Evolutionary conservation across 1,140 invertebrate genomes (phyloP), one percentile per base, ranked within the genome.

Genomic region (Caerostris darwini): DNA sequence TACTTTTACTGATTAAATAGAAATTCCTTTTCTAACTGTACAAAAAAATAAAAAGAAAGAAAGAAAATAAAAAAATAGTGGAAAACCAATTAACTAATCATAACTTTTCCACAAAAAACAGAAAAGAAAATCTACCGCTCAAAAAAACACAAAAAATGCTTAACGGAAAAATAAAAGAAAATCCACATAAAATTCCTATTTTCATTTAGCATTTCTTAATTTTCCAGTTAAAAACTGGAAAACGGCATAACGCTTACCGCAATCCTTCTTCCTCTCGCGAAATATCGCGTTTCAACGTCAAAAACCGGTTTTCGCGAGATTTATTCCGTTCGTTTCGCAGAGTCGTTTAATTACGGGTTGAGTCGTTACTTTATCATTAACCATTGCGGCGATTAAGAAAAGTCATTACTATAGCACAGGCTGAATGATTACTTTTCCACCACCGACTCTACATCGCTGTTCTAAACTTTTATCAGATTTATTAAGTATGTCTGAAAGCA

Each of bases 361-460:
- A 17, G 71, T 81, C 71, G 50, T 81, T 81, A 81, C 71, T 81
- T 81, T 53, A 53, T 19, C 71, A 81, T 81, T 81, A 81, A 81
- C 71, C 50, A 50, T 81, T 12, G 71, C 50, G 7, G 71, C 14
- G 19, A 81, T 81, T 81, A 81, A 81, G 71, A 53, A 81, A 81
- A 81, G 71, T 81, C 71, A 81, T 81, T 81, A 81, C 71, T 14
- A 8, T 53, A 8, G 19, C 71, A 10, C 19, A 10, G 12, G 5
- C 71, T 81, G 19, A 81, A 81, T 81, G 71, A 81, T 81, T 81
- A 81, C 71, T 34, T 81, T 81, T 53, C 34, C 71, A 17, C 5
- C 61, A 6, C 61, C 7, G 61, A 10, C 61, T 6, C 17, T n/a
- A n/a, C 17, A 10, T 19, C 50, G 17, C 17, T 19, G 17, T 3